Evolutionary conservation across 1,140 invertebrate genomes (phyloP).

Genomic region (Drosophila orena): DNA sequence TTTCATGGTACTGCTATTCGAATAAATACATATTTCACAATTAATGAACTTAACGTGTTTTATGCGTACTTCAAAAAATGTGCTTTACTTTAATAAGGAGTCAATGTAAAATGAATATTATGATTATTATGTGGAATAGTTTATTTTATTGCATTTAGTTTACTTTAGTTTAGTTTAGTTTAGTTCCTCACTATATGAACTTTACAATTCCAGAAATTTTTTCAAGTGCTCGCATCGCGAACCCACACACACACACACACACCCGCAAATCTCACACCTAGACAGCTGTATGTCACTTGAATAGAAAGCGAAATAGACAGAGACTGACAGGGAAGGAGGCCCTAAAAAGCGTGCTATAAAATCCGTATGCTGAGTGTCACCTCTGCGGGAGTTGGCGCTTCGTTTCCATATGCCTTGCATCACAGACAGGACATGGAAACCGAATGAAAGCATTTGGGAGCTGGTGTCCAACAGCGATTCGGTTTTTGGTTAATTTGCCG

Average conservation of each 20-base stretch:
- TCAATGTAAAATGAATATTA: too few species aligned
- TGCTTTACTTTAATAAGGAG: too few species aligned
- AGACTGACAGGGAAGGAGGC: conserved; percentile 20
- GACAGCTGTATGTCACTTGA: conserved; percentile 30
- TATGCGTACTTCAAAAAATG: too few species aligned
- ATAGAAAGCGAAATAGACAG: conserved; percentile 35
- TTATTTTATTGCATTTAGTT: too few species aligned
- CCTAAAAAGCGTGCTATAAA: conserved; percentile 75
- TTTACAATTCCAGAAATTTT: neutral
- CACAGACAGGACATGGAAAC: conserved; percentile 34
- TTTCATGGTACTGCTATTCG: too few species aligned
- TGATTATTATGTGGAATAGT: too few species aligned
- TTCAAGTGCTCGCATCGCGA: conserved; percentile 18
- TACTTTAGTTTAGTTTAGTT: too few species aligned
- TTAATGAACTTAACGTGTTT: too few species aligned
- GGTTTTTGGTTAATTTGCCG: conserved; percentile 38
- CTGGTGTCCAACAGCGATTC: conserved; percentile 29
- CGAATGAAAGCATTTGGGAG: conserved; percentile 36
- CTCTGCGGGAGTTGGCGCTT: conserved; percentile 1
- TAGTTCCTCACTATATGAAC: neutral
- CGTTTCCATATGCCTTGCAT: conserved; percentile 30
- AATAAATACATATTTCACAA: too few species aligned
- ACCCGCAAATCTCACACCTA: conserved; percentile 24
- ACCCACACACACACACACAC: conserved; percentile 26
- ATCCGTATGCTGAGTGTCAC: conserved; percentile 50